These are phyloP conservation scores for Nephila pilipes DNA, from an alignment of 1,140 invertebrate species.

Conservation along the genomic window DNA sequence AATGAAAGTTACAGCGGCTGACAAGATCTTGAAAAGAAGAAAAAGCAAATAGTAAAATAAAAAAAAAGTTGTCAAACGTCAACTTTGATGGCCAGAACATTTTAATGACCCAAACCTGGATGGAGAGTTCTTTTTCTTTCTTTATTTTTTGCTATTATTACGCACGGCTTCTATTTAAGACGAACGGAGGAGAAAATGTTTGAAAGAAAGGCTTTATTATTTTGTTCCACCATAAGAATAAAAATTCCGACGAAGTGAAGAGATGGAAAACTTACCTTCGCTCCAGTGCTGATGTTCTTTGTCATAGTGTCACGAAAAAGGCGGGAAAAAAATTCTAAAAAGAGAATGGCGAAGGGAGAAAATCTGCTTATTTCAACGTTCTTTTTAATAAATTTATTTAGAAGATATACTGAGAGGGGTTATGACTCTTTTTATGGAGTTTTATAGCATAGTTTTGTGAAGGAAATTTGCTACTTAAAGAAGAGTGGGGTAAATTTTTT, in stretches of 20 bases:
- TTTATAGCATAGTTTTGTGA: background rate
- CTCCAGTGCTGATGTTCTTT: background rate
- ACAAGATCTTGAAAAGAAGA: constrained; percentile 15
- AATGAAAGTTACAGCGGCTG: constrained; percentile 11
- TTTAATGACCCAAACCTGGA: constrained; percentile 41
- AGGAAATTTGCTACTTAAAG: constrained; percentile 5
- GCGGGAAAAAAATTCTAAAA: background rate
- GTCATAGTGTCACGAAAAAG: constrained; percentile 22
- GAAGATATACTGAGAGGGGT: background rate
- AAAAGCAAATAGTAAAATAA: background rate
- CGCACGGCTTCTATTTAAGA: background rate
- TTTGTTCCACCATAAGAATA: constrained; percentile 19
- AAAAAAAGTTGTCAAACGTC: constrained; percentile 42
- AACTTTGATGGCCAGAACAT: constrained; percentile 53
- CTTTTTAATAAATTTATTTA: constrained; percentile 35
- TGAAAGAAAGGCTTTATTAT: constrained; percentile 36
- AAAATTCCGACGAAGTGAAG: constrained; percentile 4
- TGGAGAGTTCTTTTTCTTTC: background rate
- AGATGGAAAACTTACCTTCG: constrained; percentile 11
- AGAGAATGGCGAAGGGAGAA: background rate
- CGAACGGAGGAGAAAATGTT: background rate
- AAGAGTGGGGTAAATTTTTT: background rate
- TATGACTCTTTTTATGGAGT: background rate
- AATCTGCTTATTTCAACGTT: constrained; percentile 18
- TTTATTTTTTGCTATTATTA: background rate